phyloP scores from a whole-genome alignment of 2,888 invertebrate species.

The Drepanosiphum platanoidis region DNA sequence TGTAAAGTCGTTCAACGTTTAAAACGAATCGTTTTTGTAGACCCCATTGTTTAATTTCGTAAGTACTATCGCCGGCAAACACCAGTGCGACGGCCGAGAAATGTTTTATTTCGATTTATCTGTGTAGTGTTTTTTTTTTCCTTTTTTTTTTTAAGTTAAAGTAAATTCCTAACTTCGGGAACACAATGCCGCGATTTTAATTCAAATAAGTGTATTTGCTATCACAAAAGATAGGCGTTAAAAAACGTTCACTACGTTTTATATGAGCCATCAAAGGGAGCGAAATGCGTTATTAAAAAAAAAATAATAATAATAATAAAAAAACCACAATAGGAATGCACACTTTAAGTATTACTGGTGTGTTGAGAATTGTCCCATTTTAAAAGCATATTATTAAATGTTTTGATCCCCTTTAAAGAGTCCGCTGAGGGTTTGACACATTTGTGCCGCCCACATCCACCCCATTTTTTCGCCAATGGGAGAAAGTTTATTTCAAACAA shows the following conservation, averaged over 20 bases:
- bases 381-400: conserved; percentile 56
- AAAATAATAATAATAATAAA: no score
- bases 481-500: conserved; percentile 47
- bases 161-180: conserved; percentile 9
- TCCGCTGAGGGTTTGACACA: conserved; percentile 52
- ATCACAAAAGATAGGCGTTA: conserved; percentile 4
- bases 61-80: not conserved
- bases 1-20: conserved; percentile 2
- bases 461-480: conserved; percentile 59
- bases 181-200: conserved; percentile 40
- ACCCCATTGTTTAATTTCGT: conserved; percentile 19
- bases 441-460: conserved; percentile 59
- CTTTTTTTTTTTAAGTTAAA: conserved; percentile 3
- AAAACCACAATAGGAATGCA: conserved; percentile 58
- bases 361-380: conserved; percentile 37
- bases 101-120: not conserved
- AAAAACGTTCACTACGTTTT: conserved; percentile 20
- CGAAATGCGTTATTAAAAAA: conserved; percentile 40
- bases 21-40: conserved; percentile 8
- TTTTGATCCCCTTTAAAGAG: conserved; percentile 53
- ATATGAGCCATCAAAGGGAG: conserved; percentile 33
- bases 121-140: not conserved
- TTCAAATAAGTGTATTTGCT: conserved; percentile 43
- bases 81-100: not conserved
- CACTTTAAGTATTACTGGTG: conserved; percentile 45